These are phyloP conservation scores for Phortica okadai DNA, from an alignment of 2,888 invertebrate genomes.

Conservation along the genomic window DNA sequence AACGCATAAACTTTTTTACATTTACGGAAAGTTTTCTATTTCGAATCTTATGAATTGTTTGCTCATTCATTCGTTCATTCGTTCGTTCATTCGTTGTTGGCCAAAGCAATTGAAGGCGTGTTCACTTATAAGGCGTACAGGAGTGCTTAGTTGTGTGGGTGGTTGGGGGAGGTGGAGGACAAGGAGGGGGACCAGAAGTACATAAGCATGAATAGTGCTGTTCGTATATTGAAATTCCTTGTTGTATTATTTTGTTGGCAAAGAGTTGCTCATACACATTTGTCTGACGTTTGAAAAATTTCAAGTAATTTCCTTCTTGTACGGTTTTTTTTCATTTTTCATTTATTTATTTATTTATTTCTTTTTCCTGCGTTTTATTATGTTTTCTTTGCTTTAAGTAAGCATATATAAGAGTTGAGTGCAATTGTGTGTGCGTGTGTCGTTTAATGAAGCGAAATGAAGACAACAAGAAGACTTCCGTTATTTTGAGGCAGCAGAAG, in stretches of 20 bases:
- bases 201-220: not conserved
- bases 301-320: not conserved
- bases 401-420: not conserved
- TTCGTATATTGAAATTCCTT: not conserved
- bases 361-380: not conserved
- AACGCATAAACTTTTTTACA: not conserved
- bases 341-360: not conserved
- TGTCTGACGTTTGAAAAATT: not conserved
- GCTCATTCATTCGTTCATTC: not conserved
- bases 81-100: not conserved
- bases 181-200: no score
- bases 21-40: not conserved
- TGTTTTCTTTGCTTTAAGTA: not conserved
- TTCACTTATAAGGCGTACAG: no score
- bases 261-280: not conserved
- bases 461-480: not conserved
- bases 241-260: not conserved
- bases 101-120: no score
- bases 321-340: not conserved
- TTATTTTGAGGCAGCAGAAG: not conserved
- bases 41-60: not conserved
- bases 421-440: not conserved
- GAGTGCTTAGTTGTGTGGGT: no score
- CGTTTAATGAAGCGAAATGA: constrained; percentile 6
- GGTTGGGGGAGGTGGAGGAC: no score